Evolutionary conservation across 2,797 vertebrate genomes (phyloP).

Genomic region (Cossypha niveicapilla): DNA sequence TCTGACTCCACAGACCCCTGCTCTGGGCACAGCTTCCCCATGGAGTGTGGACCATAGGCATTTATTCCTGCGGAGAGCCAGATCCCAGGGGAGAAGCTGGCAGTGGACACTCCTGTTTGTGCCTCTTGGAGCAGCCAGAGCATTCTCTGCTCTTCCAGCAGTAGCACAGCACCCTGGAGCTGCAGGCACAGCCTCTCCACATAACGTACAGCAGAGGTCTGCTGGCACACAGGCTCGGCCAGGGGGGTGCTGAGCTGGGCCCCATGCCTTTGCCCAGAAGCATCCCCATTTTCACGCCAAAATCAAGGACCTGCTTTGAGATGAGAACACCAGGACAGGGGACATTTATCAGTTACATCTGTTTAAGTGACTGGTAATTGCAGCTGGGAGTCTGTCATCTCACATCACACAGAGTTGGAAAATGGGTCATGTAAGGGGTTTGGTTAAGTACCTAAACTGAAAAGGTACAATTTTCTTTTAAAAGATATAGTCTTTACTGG

Average conservation of each 20-base stretch:
- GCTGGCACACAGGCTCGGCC: rapidly evolving
- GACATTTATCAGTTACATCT: constrained; percentile 26
- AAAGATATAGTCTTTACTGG: constrained; percentile 64
- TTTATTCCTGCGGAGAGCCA: not conserved
- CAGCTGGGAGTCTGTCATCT: constrained; percentile 40
- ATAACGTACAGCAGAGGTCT: not conserved
- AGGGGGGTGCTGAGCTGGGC: not conserved
- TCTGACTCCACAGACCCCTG: not conserved
- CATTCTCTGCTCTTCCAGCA: not conserved
- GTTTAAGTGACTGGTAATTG: constrained; percentile 45
- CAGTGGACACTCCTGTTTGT: not conserved
- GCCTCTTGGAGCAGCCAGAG: not conserved
- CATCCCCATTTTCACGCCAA: not conserved
- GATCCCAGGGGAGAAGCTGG: not conserved
- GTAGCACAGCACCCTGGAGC: not conserved
- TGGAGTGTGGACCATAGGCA: rapidly evolving
- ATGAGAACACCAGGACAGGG: not conserved
- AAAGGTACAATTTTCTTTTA: constrained; percentile 75
- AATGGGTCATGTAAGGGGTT: constrained; percentile 63
- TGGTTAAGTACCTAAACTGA: constrained; percentile 71
- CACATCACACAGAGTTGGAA: constrained; percentile 41
- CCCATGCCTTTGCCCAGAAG: not conserved
- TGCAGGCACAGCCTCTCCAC: not conserved
- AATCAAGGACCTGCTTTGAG: not conserved
- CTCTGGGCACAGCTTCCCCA: not conserved